Conservation (phyloP, 2,113 vertebrate species). For the Microtus montanus region DNA sequence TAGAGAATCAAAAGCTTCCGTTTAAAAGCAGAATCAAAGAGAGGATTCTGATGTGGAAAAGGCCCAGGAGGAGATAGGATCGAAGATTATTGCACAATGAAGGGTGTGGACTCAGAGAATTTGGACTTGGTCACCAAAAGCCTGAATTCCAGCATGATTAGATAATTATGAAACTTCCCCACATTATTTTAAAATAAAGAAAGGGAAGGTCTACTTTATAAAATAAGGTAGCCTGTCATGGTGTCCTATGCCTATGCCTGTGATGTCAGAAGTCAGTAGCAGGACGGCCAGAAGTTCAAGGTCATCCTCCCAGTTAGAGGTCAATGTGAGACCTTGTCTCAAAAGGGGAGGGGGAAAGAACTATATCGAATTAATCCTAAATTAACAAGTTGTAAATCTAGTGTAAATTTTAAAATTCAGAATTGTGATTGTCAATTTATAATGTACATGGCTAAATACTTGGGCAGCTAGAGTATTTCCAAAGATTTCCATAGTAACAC, state of each 20-base stretch:
- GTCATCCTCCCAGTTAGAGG: background rate
- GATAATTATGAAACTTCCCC: background rate
- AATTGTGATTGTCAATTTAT: background rate
- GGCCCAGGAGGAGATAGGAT: conserved; percentile 19
- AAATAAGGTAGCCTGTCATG: background rate
- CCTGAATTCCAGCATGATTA: background rate
- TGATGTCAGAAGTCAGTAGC: background rate
- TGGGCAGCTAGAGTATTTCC: background rate
- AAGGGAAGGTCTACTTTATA: background rate
- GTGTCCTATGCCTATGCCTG: background rate
- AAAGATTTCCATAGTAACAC: background rate
- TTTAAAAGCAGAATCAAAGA: background rate
- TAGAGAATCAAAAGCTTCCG: conserved; percentile 6
- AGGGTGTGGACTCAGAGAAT: background rate
- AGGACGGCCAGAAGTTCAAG: background rate
- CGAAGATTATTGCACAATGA: conserved; percentile 10
- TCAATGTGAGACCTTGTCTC: background rate
- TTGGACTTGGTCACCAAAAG: background rate
- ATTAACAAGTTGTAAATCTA: background rate
- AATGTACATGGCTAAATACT: background rate
- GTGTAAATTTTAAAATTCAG: conserved; percentile 3
- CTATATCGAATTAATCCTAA: background rate
- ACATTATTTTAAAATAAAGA: conserved; percentile 1
- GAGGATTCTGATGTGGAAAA: conserved; percentile 28
- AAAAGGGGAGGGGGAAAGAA: background rate